phyloP scores from a whole-genome alignment of 1,140 invertebrate species.

The Agrypnia vestita region DNA sequence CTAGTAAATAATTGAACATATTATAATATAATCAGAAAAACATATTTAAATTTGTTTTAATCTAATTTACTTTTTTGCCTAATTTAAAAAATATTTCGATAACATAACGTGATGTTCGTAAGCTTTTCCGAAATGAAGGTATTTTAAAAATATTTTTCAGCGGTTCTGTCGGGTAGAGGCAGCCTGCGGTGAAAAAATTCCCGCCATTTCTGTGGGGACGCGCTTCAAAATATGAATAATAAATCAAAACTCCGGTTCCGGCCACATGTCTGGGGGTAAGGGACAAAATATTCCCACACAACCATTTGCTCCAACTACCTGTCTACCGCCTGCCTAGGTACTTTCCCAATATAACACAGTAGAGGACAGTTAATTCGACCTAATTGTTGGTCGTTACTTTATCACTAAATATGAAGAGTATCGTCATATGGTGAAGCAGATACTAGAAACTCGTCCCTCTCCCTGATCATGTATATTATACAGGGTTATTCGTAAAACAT shows the following conservation, averaged over 20 bases:
- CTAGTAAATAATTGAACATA: too few species aligned
- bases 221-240: conserved; percentile 50
- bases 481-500: too few species aligned
- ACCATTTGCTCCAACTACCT: background rate
- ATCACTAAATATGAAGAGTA: too few species aligned
- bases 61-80: background rate
- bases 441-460: too few species aligned
- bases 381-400: too few species aligned
- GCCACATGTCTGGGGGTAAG: conserved; percentile 16
- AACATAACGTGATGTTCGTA: conserved; percentile 5
- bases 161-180: background rate
- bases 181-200: conserved; percentile 23
- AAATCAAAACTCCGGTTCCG: conserved; percentile 41
- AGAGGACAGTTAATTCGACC: too few species aligned
- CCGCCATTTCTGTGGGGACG: conserved; percentile 33
- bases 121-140: background rate
- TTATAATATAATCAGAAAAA: too few species aligned
- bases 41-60: too few species aligned
- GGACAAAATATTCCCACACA: conserved; percentile 3
- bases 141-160: background rate
- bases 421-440: too few species aligned
- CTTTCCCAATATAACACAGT: too few species aligned
- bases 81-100: background rate
- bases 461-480: too few species aligned
- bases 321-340: too few species aligned